Evolutionary conservation across 2,888 invertebrate genomes (phyloP), one percentile per base, ranked within the genome.

Genomic region (Nomada fucata): DNA sequence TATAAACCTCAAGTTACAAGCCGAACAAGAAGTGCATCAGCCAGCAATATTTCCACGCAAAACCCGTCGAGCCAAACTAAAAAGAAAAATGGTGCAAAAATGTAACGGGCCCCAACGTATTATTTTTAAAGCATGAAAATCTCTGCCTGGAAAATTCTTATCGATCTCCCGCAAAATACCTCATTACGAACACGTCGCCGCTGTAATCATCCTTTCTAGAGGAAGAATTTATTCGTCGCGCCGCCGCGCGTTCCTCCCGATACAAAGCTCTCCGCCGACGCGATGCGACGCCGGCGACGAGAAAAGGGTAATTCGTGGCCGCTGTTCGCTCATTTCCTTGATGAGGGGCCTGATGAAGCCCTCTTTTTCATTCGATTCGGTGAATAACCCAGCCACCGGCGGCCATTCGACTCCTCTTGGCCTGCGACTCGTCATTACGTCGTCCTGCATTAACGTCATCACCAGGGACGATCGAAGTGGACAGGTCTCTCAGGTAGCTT

Each of bases 331-430:
- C 82, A 76, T 82, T 84, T 78, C 69, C 79, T 72, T 73, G 85
- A 82, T 70, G 88, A 85, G 73, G 64, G 29, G 11, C 76, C 75
- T 77, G 82, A 81, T 61, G 85, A 70, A 73, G 59, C 47, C 81
- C 77, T 83, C 80, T 87, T 89, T 89, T 88, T 87, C 89, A 78
- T 89, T 87, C 87, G 89, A 88, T 89, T 88, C 85, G 86, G 82
- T 82, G 82, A 85, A 87, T 74, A 80, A 85, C 83, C 57, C 76
- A 59, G 61, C 75, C 77, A 73, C 78, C 77, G 73, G 60, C 74
- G 65, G 71, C 82, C 50, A 73, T 75, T 78, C 78, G 82, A 80
- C 78, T 57, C 44, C 78, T 73, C 72, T 61, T 68, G 75, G 78
- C 71, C 80, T 55, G 77, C 80, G 82, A 82, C 88, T 85, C 85